Conservation (phyloP, 2,888 invertebrate genomes). For the Caenorhabditis sp. region DNA sequence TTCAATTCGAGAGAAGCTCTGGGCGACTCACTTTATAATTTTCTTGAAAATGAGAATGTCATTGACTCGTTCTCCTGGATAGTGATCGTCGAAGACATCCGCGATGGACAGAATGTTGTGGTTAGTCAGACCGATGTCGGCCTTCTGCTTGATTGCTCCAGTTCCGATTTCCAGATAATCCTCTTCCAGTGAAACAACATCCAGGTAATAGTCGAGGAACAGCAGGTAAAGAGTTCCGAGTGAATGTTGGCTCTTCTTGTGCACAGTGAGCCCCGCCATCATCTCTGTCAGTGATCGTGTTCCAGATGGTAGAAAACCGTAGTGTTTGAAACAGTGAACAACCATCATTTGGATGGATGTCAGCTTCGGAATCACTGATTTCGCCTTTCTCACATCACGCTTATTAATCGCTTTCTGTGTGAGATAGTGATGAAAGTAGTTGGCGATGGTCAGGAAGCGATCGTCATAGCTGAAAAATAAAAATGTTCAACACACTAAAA, state of each 20-base stretch:
- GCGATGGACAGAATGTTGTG: slow-evolving; percentile 41
- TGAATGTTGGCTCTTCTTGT: not conserved
- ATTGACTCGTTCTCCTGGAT: slow-evolving; percentile 48
- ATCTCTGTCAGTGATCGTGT: slow-evolving; percentile 18
- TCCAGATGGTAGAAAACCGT: slow-evolving; percentile 26
- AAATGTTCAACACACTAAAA: too few species aligned
- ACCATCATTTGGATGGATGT: slow-evolving; percentile 43
- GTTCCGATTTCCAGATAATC: slow-evolving; percentile 35
- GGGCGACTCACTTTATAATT: slow-evolving; percentile 45
- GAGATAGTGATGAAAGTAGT: slow-evolving; percentile 30
- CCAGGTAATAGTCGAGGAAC: slow-evolving; percentile 43
- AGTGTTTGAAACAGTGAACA: slow-evolving; percentile 46
- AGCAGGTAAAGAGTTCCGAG: slow-evolving; percentile 34
- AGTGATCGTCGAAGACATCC: slow-evolving; percentile 48
- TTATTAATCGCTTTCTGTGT: slow-evolving; percentile 25
- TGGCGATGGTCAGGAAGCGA: slow-evolving; percentile 27
- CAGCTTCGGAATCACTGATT: slow-evolving; percentile 43
- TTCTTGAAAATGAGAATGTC: slow-evolving; percentile 44
- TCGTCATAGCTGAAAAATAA: slow-evolving; percentile 25
- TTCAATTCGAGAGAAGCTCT: too few species aligned
- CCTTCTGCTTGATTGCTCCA: slow-evolving; percentile 31
- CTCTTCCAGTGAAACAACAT: slow-evolving; percentile 30
- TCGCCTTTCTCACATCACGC: slow-evolving; percentile 27
- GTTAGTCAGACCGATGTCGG: slow-evolving; percentile 40
- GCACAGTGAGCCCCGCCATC: slow-evolving; percentile 16